Percentiles rank a stretch among this genome's conserved stretches.
Conservation (phyloP, 2,888 invertebrate genomes). For the Chloroclysta siterata region DNA sequence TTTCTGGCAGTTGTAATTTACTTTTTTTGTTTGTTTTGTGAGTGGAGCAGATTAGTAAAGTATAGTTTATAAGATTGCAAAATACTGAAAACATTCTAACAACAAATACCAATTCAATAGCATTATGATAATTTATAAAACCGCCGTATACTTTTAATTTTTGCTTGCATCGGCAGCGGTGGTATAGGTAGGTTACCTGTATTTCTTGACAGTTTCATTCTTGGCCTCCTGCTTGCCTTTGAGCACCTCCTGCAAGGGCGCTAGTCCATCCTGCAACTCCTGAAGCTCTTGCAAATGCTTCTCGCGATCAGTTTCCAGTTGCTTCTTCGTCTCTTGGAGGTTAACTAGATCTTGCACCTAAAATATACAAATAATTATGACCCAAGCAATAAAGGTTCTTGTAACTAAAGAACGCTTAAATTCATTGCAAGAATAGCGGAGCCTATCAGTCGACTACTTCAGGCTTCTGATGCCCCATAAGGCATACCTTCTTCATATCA, state of each 20-base stretch:
- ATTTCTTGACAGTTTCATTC: constrained; percentile 65
- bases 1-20: too few relatives aligned
- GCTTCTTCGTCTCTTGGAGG: constrained; percentile 78
- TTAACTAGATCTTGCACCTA: constrained; percentile 82
- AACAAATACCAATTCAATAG: too few relatives aligned
- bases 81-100: too few relatives aligned
- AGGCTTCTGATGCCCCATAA: too few relatives aligned
- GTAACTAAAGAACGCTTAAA: too few relatives aligned
- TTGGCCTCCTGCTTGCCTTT: constrained; percentile 68
- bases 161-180: background rate
- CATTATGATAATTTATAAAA: too few relatives aligned
- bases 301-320: constrained; percentile 71
- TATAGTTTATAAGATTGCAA: background rate
- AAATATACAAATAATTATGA: background rate
- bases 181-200: constrained; percentile 69
- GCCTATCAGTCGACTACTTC: too few relatives aligned
- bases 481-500: too few relatives aligned
- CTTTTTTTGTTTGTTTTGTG: too few relatives aligned
- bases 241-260: constrained; percentile 62
- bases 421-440: too few relatives aligned
- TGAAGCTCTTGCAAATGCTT: constrained; percentile 64
- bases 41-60: background rate
- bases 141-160: background rate
- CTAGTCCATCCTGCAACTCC: constrained; percentile 62
- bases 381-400: too few relatives aligned